phyloP scores from a whole-genome alignment of 2,113 vertebrate genomes.

The Caretta caretta region DNA sequence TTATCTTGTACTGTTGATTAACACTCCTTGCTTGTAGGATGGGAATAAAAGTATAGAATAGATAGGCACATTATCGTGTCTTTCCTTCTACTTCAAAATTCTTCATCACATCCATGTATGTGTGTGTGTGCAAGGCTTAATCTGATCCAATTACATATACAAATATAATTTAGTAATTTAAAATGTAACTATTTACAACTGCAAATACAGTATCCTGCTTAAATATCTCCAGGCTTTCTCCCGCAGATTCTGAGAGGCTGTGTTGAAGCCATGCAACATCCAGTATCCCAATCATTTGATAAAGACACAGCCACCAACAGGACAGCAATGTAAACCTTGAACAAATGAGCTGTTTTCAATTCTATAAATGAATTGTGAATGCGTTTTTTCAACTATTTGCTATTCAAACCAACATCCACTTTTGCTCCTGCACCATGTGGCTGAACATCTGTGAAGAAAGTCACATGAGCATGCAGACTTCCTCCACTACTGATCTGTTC shows the following conservation, averaged over 20 bases:
- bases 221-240: neutral
- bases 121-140: neutral
- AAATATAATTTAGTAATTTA: slow-evolving; percentile 4
- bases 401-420: neutral
- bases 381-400: neutral
- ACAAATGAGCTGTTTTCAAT: neutral
- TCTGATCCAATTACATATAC: neutral
- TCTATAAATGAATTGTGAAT: neutral
- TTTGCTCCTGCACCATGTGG: neutral
- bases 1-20: neutral
- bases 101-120: neutral
- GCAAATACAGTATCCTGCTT: neutral
- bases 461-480: neutral
- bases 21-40: neutral
- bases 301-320: neutral
- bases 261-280: neutral
- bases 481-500: neutral
- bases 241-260: neutral
- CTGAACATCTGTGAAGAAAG: neutral
- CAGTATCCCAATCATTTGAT: neutral
- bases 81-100: neutral
- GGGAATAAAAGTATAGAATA: neutral
- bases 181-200: neutral
- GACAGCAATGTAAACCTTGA: neutral
- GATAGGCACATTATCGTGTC: neutral